These are phyloP conservation scores for Ceratotherium simum DNA, from an alignment of 2,113 vertebrate genomes.

Conservation along the genomic window DNA sequence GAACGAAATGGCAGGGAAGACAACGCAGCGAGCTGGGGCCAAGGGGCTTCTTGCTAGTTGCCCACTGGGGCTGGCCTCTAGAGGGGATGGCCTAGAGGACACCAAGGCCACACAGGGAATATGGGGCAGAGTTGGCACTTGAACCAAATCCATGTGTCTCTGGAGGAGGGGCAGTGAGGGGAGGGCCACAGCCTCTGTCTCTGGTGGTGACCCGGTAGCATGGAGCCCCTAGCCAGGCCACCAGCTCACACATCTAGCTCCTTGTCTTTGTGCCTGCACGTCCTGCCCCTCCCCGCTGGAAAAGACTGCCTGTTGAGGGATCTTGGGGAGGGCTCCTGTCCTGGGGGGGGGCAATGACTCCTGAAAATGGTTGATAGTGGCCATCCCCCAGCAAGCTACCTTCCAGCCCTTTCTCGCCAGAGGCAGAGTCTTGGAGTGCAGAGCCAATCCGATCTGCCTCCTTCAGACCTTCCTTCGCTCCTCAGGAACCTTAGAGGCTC, in stretches of 20 bases:
- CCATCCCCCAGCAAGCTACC: neutral
- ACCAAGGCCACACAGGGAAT: neutral
- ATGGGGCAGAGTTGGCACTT: neutral
- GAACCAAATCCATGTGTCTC: neutral
- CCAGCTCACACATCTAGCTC: neutral
- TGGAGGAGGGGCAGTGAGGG: too few species aligned
- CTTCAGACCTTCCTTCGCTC: neutral
- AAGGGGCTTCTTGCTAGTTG: neutral
- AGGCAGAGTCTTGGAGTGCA: neutral
- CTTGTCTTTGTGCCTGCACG: neutral
- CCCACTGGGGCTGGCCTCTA: too few species aligned
- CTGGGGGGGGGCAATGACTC: neutral
- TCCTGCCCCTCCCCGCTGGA: neutral
- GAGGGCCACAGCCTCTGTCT: neutral
- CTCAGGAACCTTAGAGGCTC: neutral
- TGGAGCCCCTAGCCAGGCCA: fast-evolving
- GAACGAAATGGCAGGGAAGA: too few species aligned
- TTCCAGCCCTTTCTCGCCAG: neutral
- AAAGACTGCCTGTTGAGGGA: neutral
- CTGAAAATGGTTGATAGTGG: neutral
- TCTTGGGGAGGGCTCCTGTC: too few species aligned
- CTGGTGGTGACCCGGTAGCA: neutral
- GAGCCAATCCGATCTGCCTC: neutral
- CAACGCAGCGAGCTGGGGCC: neutral
- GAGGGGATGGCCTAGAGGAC: neutral